phyloP scores from a whole-genome alignment of 2,888 invertebrate species.

The Rutpela maculata region DNA sequence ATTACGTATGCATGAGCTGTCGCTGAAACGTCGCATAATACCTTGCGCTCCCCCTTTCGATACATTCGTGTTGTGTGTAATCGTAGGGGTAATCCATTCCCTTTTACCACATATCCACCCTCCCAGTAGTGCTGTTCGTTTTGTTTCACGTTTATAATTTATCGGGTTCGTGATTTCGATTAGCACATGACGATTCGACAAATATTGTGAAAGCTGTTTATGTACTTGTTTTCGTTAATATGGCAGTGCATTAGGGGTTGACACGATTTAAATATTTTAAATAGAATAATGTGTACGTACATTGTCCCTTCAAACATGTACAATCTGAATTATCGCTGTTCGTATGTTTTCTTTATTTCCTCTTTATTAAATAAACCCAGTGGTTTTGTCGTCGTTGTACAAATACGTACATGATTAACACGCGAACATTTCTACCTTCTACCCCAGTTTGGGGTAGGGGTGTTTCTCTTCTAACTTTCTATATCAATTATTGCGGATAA shows the following conservation, averaged over 20 bases:
- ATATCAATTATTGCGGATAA: too few species aligned
- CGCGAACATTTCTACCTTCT: too few species aligned
- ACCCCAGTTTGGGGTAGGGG: too few species aligned
- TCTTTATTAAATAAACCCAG: neutral
- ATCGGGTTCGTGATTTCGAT: conserved; percentile 19
- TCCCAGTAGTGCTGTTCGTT: neutral
- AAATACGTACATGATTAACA: too few species aligned
- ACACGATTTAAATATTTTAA: neutral
- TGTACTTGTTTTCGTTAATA: neutral
- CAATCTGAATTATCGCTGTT: neutral
- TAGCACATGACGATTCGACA: conserved; percentile 5
- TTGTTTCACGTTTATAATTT: conserved; percentile 8
- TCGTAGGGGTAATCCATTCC: conserved; percentile 22
- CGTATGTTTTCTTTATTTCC: neutral
- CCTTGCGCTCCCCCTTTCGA: conserved; percentile 26
- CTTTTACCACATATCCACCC: conserved; percentile 11
- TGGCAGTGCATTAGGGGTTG: neutral
- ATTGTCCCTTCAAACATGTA: too few species aligned
- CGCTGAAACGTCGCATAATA: conserved; percentile 26
- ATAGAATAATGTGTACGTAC: neutral
- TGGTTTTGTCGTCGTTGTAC: too few species aligned
- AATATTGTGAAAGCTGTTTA: neutral
- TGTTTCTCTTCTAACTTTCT: too few species aligned
- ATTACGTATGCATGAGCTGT: conserved; percentile 45
- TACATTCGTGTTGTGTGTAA: conserved; percentile 26